phyloP scores from a whole-genome alignment of 2,113 vertebrate genomes.

The Lota lota region DNA sequence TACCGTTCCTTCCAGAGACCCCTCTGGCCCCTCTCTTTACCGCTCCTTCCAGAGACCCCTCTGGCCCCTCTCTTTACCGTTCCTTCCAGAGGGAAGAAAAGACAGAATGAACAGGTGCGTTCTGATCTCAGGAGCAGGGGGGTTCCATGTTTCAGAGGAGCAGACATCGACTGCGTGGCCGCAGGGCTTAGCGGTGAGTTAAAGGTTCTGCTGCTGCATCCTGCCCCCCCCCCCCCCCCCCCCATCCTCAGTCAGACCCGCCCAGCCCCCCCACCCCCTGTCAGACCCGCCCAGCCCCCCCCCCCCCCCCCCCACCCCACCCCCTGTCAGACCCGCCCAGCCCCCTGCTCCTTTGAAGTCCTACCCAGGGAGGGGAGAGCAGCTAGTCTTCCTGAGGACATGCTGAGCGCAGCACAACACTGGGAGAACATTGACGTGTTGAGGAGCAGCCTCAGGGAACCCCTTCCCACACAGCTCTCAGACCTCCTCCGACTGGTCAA shows the following conservation, averaged over 20 bases:
- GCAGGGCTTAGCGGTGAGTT: background rate
- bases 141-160: background rate
- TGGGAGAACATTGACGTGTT: conserved; percentile 53
- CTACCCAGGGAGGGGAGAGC: conserved; percentile 25
- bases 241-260: background rate
- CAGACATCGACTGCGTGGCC: background rate
- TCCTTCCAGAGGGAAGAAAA: background rate
- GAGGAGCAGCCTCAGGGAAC: conserved; percentile 32
- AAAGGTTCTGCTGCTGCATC: conserved; percentile 23
- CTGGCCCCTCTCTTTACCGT: background rate
- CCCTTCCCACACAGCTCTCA: conserved; percentile 41
- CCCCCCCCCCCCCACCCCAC: conserved; percentile 32
- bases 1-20: no score
- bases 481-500: conserved; percentile 41
- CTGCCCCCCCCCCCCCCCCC: conserved; percentile 27
- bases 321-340: conserved; percentile 32
- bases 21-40: no score
- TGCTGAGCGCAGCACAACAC: conserved; percentile 60
- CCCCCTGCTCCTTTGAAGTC: conserved; percentile 61
- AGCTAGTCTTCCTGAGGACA: conserved; percentile 12
- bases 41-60: no score
- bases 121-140: no score
- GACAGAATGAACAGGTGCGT: no score
- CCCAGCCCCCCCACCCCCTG: conserved; percentile 44
- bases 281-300: conserved; percentile 40